phyloP scores from a whole-genome alignment of 2,888 invertebrate species.

The Stenichneumon culpator region DNA sequence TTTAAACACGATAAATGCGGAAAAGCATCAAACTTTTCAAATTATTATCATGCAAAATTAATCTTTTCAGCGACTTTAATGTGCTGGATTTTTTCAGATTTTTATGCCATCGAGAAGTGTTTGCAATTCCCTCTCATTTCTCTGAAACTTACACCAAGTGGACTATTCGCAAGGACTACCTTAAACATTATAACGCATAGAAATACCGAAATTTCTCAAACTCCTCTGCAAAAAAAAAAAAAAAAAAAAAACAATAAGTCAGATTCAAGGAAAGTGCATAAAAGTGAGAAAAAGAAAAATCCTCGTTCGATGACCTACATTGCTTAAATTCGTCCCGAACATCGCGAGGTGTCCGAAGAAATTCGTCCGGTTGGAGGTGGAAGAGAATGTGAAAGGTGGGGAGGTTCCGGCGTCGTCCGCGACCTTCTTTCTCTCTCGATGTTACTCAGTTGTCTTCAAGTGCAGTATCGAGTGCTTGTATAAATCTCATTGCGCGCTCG shows the following conservation, averaged over 20 bases:
- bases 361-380: conserved; percentile 24
- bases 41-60: no score
- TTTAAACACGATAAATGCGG: no score
- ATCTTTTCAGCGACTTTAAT: no score
- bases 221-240: no score
- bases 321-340: neutral
- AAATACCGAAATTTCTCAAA: neutral
- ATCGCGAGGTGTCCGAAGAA: neutral
- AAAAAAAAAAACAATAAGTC: no score
- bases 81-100: no score
- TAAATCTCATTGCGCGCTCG: conserved; percentile 16
- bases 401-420: conserved; percentile 28
- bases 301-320: conserved; percentile 4
- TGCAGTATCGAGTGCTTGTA: conserved; percentile 45
- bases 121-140: no score
- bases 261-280: neutral
- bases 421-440: conserved; percentile 63
- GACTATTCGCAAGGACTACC: no score
- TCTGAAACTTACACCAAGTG: no score
- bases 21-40: no score
- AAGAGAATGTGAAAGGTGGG: conserved; percentile 65
- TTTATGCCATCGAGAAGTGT: no score
- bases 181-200: no score
- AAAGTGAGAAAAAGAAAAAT: neutral
- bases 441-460: conserved; percentile 46